These are phyloP conservation scores for Heliconius himera DNA, from an alignment of 1,140 invertebrate species.

Conservation along the genomic window DNA sequence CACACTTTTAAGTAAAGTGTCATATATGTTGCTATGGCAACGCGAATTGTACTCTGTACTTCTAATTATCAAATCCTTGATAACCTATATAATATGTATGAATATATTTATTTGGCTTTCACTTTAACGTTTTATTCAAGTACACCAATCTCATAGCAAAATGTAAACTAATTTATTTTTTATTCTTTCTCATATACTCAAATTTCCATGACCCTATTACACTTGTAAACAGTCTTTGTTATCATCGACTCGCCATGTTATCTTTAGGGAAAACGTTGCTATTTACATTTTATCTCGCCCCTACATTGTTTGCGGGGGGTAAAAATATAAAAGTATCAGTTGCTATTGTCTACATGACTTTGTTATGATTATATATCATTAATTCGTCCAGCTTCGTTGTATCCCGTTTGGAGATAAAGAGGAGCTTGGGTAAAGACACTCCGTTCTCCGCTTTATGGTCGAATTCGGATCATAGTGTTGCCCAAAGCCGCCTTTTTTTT, in stretches of 20 bases:
- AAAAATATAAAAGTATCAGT: not conserved
- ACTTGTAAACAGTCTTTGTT: not conserved
- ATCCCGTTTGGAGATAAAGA: not conserved
- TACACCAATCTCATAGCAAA: too few relatives aligned
- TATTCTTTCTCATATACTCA: not conserved
- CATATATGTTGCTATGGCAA: too few relatives aligned
- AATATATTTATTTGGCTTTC: too few relatives aligned
- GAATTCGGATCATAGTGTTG: not conserved
- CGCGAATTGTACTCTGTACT: too few relatives aligned
- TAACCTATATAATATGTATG: too few relatives aligned
- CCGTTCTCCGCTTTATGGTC: not conserved
- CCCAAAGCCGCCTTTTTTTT: too few relatives aligned
- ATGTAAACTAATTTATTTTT: not conserved
- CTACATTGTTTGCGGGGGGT: not conserved
- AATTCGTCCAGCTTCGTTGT: not conserved
- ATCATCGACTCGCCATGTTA: constrained; percentile 9
- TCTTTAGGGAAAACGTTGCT: constrained; percentile 9
- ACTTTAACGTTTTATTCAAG: too few relatives aligned
- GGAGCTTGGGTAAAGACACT: not conserved
- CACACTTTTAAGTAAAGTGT: too few relatives aligned
- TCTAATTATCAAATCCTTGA: too few relatives aligned
- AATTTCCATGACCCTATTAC: constrained; percentile 6
- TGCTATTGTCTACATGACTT: not conserved
- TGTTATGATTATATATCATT: not conserved
- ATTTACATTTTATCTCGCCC: constrained; percentile 7